phyloP scores from a whole-genome alignment of 2,888 invertebrate species.

The Mylabris sibirica region DNA sequence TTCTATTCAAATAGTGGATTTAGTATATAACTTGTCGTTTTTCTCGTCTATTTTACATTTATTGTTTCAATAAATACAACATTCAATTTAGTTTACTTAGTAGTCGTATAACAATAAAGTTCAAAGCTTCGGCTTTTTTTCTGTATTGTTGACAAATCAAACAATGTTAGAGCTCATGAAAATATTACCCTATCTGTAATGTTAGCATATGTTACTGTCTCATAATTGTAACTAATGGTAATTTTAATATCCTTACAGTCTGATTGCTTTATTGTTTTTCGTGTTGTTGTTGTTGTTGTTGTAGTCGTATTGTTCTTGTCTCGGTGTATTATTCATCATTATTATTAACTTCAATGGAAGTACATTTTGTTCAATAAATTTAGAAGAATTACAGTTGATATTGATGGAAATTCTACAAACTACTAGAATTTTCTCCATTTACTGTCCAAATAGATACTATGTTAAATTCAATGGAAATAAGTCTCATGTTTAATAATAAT shows the following conservation, averaged over 20 bases:
- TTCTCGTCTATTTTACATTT: neutral
- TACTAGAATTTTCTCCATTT: too few relatives aligned
- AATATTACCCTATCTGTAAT: slow-evolving; percentile 3
- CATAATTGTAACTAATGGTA: slow-evolving; percentile 51
- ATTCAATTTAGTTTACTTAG: neutral
- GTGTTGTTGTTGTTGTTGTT: slow-evolving; percentile 25
- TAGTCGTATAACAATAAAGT: neutral
- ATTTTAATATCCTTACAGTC: slow-evolving; percentile 48
- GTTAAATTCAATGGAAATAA: neutral
- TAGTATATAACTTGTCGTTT: neutral
- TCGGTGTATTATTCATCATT: slow-evolving; percentile 38
- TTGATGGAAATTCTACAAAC: too few relatives aligned
- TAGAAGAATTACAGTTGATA: too few relatives aligned
- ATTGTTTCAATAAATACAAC: neutral
- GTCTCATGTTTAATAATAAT: neutral
- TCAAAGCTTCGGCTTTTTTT: neutral
- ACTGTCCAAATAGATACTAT: too few relatives aligned
- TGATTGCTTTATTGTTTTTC: slow-evolving; percentile 51
- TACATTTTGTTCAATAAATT: neutral
- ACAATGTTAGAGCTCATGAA: neutral
- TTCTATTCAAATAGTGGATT: too few relatives aligned
- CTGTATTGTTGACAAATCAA: neutral
- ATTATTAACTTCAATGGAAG: slow-evolving; percentile 27
- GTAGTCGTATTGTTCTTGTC: slow-evolving; percentile 22
- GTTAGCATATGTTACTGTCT: slow-evolving; percentile 38